Percentiles rank a stretch among this genome's conserved stretches.
Evolutionary conservation across 2,797 vertebrate genomes (phyloP).

Genomic region (Percopsis omiscomaycus): DNA sequence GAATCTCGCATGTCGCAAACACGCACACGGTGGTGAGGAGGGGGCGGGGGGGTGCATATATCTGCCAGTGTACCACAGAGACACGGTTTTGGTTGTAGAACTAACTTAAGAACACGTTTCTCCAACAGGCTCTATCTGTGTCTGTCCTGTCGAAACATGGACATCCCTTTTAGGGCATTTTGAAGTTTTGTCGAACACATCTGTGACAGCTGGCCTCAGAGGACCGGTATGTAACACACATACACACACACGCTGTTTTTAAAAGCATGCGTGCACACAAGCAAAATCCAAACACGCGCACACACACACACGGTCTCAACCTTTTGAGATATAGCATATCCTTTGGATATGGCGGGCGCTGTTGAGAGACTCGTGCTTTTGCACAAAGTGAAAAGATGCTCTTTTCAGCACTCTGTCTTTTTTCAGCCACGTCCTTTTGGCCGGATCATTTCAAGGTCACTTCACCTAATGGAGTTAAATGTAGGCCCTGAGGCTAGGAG

Average conservation of each 20-base stretch:
- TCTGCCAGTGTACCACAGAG: not conserved
- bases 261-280: conserved; percentile 3
- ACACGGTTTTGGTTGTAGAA: conserved; percentile 7
- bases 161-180: conserved; percentile 34
- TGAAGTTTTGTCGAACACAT: conserved; percentile 35
- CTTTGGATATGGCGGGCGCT: conserved; percentile 40
- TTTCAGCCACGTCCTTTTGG: conserved; percentile 39
- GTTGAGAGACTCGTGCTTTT: conserved; percentile 23
- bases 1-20: conserved; percentile 4
- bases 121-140: not conserved
- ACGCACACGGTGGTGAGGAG: not conserved
- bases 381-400: conserved; percentile 32
- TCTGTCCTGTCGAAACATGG: conserved; percentile 45
- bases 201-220: conserved; percentile 29
- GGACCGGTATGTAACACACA: conserved; percentile 25
- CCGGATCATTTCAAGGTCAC: conserved; percentile 71
- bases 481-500: conserved; percentile 46
- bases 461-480: conserved; percentile 59
- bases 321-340: conserved; percentile 20
- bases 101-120: conserved; percentile 3
- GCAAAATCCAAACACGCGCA: conserved; percentile 18
- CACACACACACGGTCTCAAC: conserved; percentile 32
- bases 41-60: not conserved
- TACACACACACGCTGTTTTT: not conserved
- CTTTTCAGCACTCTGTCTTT: conserved; percentile 51